Conservation (phyloP, 2,113 vertebrate genomes). For the Lates calcarifer region DNA sequence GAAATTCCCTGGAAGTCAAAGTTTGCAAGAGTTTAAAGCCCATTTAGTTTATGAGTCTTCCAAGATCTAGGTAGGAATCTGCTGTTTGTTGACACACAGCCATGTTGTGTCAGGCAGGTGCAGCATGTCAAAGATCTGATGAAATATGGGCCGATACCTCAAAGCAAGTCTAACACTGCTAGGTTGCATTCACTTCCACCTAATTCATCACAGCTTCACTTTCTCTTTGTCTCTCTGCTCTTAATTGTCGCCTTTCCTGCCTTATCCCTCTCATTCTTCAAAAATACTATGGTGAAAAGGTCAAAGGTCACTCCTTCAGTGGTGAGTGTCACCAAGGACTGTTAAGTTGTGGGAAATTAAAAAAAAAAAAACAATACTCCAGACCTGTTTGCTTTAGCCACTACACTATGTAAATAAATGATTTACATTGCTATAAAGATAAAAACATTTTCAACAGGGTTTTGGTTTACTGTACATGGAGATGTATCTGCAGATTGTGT, state of each 20-base stretch:
- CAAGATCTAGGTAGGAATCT: not conserved
- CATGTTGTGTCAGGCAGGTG: constrained; percentile 19
- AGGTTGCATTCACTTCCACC: constrained; percentile 10
- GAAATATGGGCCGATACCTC: not conserved
- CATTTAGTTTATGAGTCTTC: constrained; percentile 1
- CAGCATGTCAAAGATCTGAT: constrained; percentile 18
- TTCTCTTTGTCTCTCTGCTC: not conserved
- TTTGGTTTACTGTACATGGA: not conserved
- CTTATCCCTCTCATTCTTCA: constrained; percentile 13
- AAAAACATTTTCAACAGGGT: not conserved
- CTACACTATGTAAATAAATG: not conserved
- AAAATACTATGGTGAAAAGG: constrained; percentile 17
- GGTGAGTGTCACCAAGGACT: not conserved
- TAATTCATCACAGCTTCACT: constrained; percentile 30
- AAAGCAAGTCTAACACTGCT: constrained; percentile 29
- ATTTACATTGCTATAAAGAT: not conserved
- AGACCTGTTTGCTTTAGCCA: not conserved
- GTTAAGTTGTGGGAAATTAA: not conserved
- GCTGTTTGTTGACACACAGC: not conserved
- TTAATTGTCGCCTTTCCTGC: constrained; percentile 14
- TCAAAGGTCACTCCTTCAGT: constrained; percentile 32
- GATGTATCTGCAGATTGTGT: constrained; percentile 12
- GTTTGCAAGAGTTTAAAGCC: not conserved
- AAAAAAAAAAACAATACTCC: not conserved
- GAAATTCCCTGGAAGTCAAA: not conserved